phyloP scores from a whole-genome alignment of 1,140 invertebrate species.

The Eumeta japonica region DNA sequence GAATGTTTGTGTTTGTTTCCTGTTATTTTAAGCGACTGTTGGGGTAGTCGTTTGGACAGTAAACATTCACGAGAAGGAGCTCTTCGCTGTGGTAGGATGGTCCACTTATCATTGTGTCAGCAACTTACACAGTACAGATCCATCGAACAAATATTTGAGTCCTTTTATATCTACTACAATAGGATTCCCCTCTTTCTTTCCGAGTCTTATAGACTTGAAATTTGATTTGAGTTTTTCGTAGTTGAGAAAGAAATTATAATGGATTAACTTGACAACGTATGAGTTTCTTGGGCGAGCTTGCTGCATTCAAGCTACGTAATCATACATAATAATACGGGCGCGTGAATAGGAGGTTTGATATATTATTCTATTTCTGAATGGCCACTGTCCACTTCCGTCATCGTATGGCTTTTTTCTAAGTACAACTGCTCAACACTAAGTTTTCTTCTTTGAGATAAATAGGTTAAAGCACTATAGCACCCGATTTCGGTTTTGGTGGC shows the following conservation, averaged over 20 bases:
- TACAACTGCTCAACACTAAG: background rate
- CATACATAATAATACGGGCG: too few relatives aligned
- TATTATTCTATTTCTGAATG: slow-evolving; percentile 18
- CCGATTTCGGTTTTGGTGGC: slow-evolving; percentile 1
- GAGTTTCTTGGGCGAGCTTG: slow-evolving; percentile 9
- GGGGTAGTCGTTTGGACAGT: background rate
- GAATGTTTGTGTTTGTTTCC: slow-evolving; percentile 4
- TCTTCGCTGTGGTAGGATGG: slow-evolving; percentile 1
- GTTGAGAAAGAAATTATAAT: slow-evolving; percentile 5
- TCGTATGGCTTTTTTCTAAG: slow-evolving; percentile 27
- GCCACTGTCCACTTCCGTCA: slow-evolving; percentile 31
- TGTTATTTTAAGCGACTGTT: slow-evolving; percentile 3
- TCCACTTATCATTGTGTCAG: slow-evolving; percentile 3
- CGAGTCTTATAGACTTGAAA: background rate
- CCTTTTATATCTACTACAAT: too few relatives aligned
- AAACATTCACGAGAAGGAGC: background rate
- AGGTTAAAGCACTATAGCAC: background rate
- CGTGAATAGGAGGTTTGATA: slow-evolving; percentile 13
- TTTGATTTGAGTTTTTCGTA: slow-evolving; percentile 4
- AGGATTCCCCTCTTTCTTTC: slow-evolving; percentile 1
- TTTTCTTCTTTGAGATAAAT: background rate
- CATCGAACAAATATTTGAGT: slow-evolving; percentile 1
- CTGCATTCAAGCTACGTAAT: slow-evolving; percentile 14
- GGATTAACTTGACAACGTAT: slow-evolving; percentile 8
- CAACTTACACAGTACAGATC: background rate